These are phyloP conservation scores for Greenwoodochromis staneri DNA, from an alignment of 2,113 vertebrate genomes.

Conservation along the genomic window DNA sequence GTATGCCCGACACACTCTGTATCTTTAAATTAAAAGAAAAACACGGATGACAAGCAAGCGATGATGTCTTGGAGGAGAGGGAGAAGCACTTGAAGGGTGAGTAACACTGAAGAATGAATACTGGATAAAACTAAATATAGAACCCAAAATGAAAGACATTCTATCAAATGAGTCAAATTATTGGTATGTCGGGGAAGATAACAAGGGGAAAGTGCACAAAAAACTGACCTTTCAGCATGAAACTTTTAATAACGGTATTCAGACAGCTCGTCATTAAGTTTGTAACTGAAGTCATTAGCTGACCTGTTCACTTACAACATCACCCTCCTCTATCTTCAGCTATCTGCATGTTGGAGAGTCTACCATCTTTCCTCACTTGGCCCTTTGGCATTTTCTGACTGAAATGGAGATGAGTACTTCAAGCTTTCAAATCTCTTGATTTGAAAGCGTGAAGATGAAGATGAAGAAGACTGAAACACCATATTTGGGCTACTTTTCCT, in stretches of 20 bases:
- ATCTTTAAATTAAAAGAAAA: background rate
- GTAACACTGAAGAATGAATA: background rate
- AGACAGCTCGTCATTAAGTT: background rate
- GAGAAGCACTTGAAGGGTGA: background rate
- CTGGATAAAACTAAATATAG: background rate
- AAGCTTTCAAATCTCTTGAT: background rate
- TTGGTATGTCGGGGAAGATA: background rate
- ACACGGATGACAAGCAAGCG: background rate
- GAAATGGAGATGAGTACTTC: background rate
- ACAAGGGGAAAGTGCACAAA: background rate
- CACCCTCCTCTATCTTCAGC: background rate
- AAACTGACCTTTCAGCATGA: background rate
- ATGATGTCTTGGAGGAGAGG: background rate
- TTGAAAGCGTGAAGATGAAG: background rate
- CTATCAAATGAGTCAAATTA: background rate
- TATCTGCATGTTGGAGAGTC: background rate
- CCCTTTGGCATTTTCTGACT: background rate
- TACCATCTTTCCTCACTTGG: background rate
- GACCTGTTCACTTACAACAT: constrained; percentile 10
- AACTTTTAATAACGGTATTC: background rate
- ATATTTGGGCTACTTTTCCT: background rate
- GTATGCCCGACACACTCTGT: background rate
- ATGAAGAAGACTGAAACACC: background rate
- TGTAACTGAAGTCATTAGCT: constrained; percentile 1
- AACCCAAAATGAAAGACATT: background rate